Base-by-base conservation (phyloP, 2,888 invertebrate genomes). In the Cremastinae sp. region DNA sequence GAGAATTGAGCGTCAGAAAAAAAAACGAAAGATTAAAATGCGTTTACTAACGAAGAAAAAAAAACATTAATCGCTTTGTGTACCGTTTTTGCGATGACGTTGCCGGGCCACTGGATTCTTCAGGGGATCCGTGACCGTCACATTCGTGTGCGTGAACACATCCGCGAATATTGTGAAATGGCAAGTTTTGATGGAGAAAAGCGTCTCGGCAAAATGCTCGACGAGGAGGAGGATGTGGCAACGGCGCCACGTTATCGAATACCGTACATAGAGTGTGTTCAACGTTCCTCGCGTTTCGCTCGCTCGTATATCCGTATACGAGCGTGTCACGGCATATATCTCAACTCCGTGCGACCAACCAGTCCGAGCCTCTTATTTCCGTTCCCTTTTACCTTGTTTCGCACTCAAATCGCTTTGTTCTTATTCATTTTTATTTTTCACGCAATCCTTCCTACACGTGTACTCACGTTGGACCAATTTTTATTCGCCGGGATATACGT, bases 211-310 rank as follows among this genome's bases (percentile, higher is more conserved):
- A 12, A 41, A 56, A 64, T 56, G 28, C 53, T 65, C 16, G 59
- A 12, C 59, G 71, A 71, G 64, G 62, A 71, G 51, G 66, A 66
- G 70, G 71, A 78, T 66, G 71, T 79, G 78, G 79, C 79, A 76
- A 78, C 78, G 66, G 75, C 72, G 78, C 76, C 53, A 20, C 70
- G 78, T 75, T 78, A 79, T 78, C 75, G 76, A 71, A 76, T 69
- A 78, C 79, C 79, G 61, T 62, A 53, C 37, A 47, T 56, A 45
- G 39, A 37, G 65, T 58, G 64, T 55, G 62, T 59, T 69, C 16
- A 74, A 41, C 65, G 70, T 69, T 70, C 22, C 41, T 64, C 55
- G 70, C 59, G 59, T 53, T 61, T 58, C 61, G 47, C 55, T 28
- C 14, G 1, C 22, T 4, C 43, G 20, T 22, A 22, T 58, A 70